Conservation (phyloP, 2,113 vertebrate species). For the Catharus fuscescens region DNA sequence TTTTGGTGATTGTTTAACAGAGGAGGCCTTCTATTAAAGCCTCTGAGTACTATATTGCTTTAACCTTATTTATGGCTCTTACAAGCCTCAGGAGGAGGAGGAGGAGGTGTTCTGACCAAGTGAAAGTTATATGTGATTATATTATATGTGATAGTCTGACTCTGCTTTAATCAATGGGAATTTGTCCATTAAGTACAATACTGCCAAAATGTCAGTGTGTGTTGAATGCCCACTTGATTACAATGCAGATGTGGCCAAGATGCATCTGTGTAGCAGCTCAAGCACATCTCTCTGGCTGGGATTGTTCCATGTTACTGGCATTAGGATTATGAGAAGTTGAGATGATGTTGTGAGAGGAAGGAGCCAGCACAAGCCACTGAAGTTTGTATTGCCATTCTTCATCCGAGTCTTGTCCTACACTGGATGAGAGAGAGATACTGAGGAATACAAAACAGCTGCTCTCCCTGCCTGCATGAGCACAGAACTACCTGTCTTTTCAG, state of each 20-base stretch:
- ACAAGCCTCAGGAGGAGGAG: slow-evolving; percentile 16
- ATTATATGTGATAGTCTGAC: not conserved
- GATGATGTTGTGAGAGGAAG: not conserved
- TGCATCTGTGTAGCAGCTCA: not conserved
- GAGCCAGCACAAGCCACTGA: not conserved
- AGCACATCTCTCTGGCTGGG: not conserved
- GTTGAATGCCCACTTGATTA: not conserved
- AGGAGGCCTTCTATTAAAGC: slow-evolving; percentile 47
- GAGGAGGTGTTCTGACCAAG: slow-evolving; percentile 3
- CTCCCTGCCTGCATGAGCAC: not conserved
- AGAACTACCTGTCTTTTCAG: not conserved
- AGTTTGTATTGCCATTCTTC: not conserved
- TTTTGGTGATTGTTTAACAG: slow-evolving; percentile 45
- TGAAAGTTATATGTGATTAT: not conserved
- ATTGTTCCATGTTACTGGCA: not conserved
- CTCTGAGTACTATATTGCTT: slow-evolving; percentile 20
- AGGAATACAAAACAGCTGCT: not conserved
- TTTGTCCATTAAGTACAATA: not conserved
- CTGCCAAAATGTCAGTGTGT: not conserved
- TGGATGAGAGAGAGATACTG: not conserved
- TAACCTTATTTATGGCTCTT: slow-evolving; percentile 51
- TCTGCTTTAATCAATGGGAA: slow-evolving; percentile 18
- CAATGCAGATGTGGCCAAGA: not conserved
- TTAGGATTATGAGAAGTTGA: not conserved
- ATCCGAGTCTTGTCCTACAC: not conserved